Evolutionary conservation across 2,797 vertebrate species (phyloP), one percentile per base, ranked within the genome.

Genomic region (Sebastes hopkinsi): DNA sequence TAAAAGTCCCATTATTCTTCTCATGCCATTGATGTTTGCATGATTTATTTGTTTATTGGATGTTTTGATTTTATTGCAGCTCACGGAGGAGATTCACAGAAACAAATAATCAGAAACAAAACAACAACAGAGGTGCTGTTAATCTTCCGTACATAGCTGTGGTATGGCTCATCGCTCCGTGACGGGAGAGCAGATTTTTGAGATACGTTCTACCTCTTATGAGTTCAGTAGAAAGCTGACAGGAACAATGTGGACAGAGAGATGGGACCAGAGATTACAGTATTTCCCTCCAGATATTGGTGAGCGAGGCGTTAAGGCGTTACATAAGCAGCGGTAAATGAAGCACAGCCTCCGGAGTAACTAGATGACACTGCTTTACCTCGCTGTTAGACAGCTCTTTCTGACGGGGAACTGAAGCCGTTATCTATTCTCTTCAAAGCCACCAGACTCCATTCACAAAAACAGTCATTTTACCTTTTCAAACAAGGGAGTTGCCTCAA

Each of bases 1-100:
- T 87, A 67, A 88, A 82, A 75, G 10, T 18, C 14, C 20, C 27
- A 58, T 78, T 62, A 46, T 36, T 79, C 16, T 30, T 50, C 54
- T 73, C 14, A 23, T 62, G 72, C 29, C 46, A 38, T 74, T 32
- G 55, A 60, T 67, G 56, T 76, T 82, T 74, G 61, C 30, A 22
- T 61, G 25, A 86, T 77, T 66, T 80, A 75, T 89, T 78, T 70
- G 67, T 79, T 64, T 70, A 23, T 46, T 68, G 59, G 62, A 20
- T 78, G 58, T 68, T 58, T 65, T 23, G 61, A 67, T 73, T 76
- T 81, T 72, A 64, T 72, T 84, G 54, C 23, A 11, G 38, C 29
- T 59, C 42, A 3, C 25, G 36, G 59, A 75, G 30, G 32, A 36
- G 74, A 73, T 68, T 36, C 12, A 60, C 18, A 62, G 36, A 8